phyloP scores from a whole-genome alignment of 2,113 vertebrate genomes.

The Phoenicopterus ruber region DNA sequence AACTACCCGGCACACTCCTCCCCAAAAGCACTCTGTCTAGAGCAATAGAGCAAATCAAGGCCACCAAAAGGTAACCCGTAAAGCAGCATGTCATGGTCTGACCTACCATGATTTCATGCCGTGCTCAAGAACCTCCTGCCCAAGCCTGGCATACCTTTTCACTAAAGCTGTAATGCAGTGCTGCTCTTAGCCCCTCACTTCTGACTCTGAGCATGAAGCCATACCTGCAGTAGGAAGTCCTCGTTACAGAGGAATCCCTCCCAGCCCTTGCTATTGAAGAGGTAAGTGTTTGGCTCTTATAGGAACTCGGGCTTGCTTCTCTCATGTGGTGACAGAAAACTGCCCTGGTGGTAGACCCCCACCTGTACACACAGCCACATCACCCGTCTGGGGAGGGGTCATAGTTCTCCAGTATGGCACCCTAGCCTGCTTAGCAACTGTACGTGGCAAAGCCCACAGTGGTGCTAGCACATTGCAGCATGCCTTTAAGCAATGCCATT shows the following conservation, averaged over 20 bases:
- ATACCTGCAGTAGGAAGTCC: not conserved
- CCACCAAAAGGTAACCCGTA: not conserved
- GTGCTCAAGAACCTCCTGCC: not conserved
- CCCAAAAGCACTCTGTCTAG: not conserved
- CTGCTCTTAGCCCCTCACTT: not conserved
- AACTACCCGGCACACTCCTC: not conserved
- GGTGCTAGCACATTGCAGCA: not conserved
- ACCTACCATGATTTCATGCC: not conserved
- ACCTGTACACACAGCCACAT: not conserved
- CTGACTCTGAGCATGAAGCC: not conserved
- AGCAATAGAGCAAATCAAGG: not conserved
- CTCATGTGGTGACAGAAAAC: not conserved
- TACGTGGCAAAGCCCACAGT: not conserved
- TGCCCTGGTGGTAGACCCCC: not conserved
- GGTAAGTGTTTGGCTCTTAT: not conserved
- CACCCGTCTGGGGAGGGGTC: accelerated
- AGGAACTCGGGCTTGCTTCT: not conserved
- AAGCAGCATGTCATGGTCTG: not conserved
- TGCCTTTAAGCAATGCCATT: not conserved
- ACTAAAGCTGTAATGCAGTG: not conserved
- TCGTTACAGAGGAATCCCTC: not conserved
- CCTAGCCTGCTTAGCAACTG: not conserved
- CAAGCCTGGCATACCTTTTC: not conserved
- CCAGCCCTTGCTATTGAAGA: not conserved
- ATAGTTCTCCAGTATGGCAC: not conserved